Evolutionary conservation across 35 echinoderm and acorn worm genomes (phyloP), one percentile per base, ranked within the genome.

Genomic region (Anneissia japonica): DNA sequence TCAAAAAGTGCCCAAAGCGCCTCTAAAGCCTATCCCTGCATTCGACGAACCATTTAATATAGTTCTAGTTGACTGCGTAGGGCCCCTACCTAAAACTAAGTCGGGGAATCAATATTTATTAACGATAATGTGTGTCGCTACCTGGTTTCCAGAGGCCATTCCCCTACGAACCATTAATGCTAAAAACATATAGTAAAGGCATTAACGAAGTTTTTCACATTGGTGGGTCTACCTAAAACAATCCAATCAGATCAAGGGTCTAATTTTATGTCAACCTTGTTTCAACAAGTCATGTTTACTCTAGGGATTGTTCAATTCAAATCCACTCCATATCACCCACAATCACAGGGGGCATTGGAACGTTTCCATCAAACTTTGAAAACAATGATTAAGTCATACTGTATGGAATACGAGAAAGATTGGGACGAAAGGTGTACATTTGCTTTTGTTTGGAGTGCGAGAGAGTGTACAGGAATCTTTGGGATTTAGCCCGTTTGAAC

Each of bases 41-140:
- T 97, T 97, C 81, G 90, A 91, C 32, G 94, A 97, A 43, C 94
- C 90, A 45, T 92, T 97, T 79, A 84, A 35, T 46, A 89, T 55
- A 79, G 88, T 97, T 29, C 87, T 92, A 32, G 75, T 89, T 38
- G 87, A 95, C 64, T 91, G 89, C 72, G 93, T 95, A 10, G 89
- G 89, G 23, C 86, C 86, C 16, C 36, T 95, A 30, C 93, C 93
- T 7, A 95, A 82, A 77, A 91, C 89, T 7, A 85, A 75, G 79
- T 46, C 89, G 26, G 89, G 89, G 28, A 80, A 95, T 81, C 34
- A 91, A 74, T 95, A 91, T 85, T 74, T 91, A 26, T 41, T 94
- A 10, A 96, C 94, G 0, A 92, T 87, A 34, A 90, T 97, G 90
- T 92, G 90, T 90, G 76, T 73, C 0, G 79, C 90, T 16, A 92